These are phyloP conservation scores for Neofelis nebulosa DNA, from an alignment of 2,113 vertebrate genomes.

Conservation along the genomic window DNA sequence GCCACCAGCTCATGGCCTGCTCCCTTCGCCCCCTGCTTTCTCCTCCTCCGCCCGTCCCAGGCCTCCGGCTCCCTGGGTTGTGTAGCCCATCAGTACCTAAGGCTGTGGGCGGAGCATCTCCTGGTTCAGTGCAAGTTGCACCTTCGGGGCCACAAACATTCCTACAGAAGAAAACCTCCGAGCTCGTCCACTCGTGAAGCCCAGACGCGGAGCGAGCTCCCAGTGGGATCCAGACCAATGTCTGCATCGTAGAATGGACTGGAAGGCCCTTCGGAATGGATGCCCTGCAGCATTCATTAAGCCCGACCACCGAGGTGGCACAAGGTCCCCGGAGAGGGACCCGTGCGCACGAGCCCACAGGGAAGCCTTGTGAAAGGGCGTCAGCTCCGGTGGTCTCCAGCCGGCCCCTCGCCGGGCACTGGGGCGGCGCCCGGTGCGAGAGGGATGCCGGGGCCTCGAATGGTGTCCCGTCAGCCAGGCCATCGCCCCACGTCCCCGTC, in stretches of 20 bases:
- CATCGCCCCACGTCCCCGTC: fast-evolving
- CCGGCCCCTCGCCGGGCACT: neutral
- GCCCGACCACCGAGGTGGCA: neutral
- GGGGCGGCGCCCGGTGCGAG: fast-evolving
- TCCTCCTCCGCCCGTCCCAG: fast-evolving
- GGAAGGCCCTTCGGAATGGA: neutral
- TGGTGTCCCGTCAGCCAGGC: fast-evolving
- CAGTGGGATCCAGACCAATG: neutral
- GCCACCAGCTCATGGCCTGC: fast-evolving
- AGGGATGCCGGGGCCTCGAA: fast-evolving
- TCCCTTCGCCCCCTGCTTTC: fast-evolving
- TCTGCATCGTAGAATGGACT: fast-evolving
- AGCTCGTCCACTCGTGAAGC: neutral
- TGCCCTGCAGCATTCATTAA: neutral
- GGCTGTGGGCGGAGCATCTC: neutral
- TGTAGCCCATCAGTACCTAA: fast-evolving
- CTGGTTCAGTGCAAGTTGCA: neutral
- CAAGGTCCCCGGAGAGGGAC: neutral
- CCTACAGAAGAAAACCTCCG: fast-evolving
- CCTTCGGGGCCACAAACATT: fast-evolving
- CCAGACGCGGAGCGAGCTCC: neutral
- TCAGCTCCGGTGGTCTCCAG: fast-evolving
- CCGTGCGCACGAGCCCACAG: neutral
- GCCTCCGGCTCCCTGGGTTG: neutral
- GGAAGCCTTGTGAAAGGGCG: fast-evolving